phyloP scores from a whole-genome alignment of 2,113 vertebrate genomes.

The Neogale vison region DNA sequence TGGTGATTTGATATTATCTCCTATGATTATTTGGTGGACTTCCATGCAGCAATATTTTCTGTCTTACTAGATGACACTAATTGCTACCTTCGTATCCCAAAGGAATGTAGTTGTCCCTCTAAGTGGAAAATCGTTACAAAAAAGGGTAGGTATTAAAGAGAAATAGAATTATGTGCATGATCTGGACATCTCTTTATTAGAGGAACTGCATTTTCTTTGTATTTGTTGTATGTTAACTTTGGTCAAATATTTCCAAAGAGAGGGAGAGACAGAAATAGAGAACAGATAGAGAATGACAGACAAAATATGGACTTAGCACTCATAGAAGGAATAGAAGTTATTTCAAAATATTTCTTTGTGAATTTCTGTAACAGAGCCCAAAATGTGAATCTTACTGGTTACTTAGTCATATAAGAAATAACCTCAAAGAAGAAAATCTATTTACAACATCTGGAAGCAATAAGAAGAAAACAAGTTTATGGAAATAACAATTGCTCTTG shows the following conservation, averaged over 20 bases:
- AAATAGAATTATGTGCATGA: not conserved
- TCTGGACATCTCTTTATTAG: not conserved
- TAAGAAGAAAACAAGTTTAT: not conserved
- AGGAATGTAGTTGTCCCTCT: not conserved
- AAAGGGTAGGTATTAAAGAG: not conserved
- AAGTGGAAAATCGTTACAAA: not conserved
- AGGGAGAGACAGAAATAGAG: not conserved
- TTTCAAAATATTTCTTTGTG: not conserved
- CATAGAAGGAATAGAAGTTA: not conserved
- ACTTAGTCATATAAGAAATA: not conserved
- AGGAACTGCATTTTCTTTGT: not conserved
- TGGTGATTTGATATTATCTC: not conserved
- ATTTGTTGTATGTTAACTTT: not conserved
- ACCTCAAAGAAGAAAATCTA: not conserved
- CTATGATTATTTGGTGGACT: not conserved
- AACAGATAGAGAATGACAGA: not conserved
- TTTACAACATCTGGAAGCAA: not conserved
- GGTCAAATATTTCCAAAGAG: not conserved
- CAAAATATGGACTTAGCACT: not conserved
- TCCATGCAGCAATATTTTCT: not conserved
- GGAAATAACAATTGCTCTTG: slow-evolving; percentile 6
- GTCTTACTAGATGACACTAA: not conserved
- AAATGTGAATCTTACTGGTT: not conserved
- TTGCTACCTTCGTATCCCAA: not conserved
- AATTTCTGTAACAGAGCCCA: not conserved